Evolutionary conservation across 2,888 invertebrate species (phyloP).

Genomic region (Sisyra nigra): DNA sequence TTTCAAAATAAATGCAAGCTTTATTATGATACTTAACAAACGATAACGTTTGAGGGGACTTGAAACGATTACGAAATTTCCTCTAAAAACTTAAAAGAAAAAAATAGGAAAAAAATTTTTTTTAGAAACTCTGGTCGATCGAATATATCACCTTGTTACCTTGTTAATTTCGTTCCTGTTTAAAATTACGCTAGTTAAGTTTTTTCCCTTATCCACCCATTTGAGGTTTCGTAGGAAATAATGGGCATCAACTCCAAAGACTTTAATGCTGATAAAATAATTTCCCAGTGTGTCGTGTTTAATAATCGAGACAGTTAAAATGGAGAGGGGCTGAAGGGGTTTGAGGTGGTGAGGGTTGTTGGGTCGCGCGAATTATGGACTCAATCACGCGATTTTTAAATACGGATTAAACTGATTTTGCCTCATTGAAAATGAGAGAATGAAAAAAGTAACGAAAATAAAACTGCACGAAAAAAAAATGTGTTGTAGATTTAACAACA

Average conservation of each 20-base stretch:
- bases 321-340: too few relatives aligned
- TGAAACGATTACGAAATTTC: too few relatives aligned
- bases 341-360: too few relatives aligned
- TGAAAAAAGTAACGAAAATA: too few relatives aligned
- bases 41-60: too few relatives aligned
- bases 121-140: not conserved
- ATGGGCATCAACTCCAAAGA: conserved; percentile 25
- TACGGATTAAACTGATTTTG: too few relatives aligned
- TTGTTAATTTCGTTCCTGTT: too few relatives aligned
- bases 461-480: too few relatives aligned
- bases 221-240: conserved; percentile 22
- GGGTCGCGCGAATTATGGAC: conserved; percentile 1
- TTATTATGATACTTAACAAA: too few relatives aligned
- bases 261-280: conserved; percentile 30
- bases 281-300: conserved; percentile 29
- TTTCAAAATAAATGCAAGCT: not conserved
- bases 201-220: not conserved
- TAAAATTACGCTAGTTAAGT: not conserved
- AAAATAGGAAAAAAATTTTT: not conserved
- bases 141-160: too few relatives aligned
- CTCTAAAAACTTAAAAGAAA: not conserved
- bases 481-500: too few relatives aligned
- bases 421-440: too few relatives aligned
- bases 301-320: conserved; percentile 22
- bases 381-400: conserved; percentile 3